Base-by-base conservation (phyloP, 2,113 vertebrate species). In the Stigmatopora argus region DNA sequence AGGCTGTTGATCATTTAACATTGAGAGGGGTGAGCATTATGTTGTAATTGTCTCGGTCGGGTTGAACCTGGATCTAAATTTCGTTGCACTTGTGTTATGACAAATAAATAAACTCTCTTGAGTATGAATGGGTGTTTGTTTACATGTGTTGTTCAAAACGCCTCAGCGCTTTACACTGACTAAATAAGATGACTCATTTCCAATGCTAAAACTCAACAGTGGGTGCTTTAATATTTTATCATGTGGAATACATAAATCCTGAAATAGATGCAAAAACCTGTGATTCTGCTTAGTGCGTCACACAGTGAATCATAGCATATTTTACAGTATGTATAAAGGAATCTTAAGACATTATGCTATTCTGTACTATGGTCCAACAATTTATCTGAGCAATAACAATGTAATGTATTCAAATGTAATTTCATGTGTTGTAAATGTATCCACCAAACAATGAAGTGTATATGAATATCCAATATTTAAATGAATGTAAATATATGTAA, bases 171-270 rank as follows among this genome's bases (percentile, higher is more conserved):
- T 73, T 59, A 71, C 79, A 81, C 72, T 9, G 66, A 70, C 84
- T 81, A 76, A 83, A 87, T 87, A 83, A 87, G 81, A 81, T 79
- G 17, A 67, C 73, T 84, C 75, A 79, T 87, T 73, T 75, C 67
- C 65, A 53, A 72, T 67, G 68, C 71, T 14, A 38, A 82, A 71
- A 13, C 47, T 63, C 9, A 18, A 75, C 79, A 68, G 52, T 57
- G n/a, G 66, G 46, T 66, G 71, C 64, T 72, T 72, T 72, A 78
- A 83, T 77, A 84, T 65, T 72, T 71, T 5, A 12, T 57, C 68
- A 19, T 4, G 55, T 74, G 38, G 70, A 71, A 72, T 69, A 26
- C 35, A 73, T 76, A 41, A 72, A 69, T 53, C 31, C 64, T 55
- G 48, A 71, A 72, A 62, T 62, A 53, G 47, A 65, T 70, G 9